Evolutionary conservation across 1,140 invertebrate genomes (phyloP), one percentile per base, ranked within the genome.

Genomic region (Drosophila arizonae): DNA sequence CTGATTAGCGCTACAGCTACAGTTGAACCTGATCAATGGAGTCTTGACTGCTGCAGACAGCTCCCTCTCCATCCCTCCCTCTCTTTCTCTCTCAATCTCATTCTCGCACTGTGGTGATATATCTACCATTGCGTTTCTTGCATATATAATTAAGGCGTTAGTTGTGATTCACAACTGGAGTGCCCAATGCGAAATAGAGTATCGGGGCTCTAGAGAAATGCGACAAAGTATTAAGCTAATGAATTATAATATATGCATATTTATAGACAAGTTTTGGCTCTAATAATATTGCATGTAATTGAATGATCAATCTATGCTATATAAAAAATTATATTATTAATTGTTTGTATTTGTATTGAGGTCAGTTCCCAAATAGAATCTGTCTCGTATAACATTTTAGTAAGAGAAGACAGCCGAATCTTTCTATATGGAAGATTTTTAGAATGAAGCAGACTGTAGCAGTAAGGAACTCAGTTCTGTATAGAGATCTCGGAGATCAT

Each of bases 141-240:
- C 82, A 87, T 86, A 86, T 86, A 87, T 81, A 86, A 86, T 86
- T 87, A 87, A 87, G 75, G 65, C 51, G 79, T 75, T 81, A 72
- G 71, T 57, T 57, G n/a, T n/a, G 51, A 46, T 46, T 26, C 2
- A 45, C 15, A 39, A 36, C 17, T 36, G 3, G 30, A 26, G 26
- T 45, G 48, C 57, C 64, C 65, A 55, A 45, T 68, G 55, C 6
- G n/a, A 55, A 68, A 28, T 36, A 6, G 15, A 46, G 17, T 8
- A 6, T 46, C 0, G 6, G 17, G 8, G n/a, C n/a, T 17, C 43
- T 17, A 6, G 0, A 45, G 11, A 9, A n/a, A 41, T 57, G 36
- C 6, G 8, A 55, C 3, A 10, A 39, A 39, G 11, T 0, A 0
- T 4, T 11, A 13, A 39, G 21, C 11, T 3, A 11, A 39, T 39